These are phyloP conservation scores for Drosophila arawakana DNA, from an alignment of 1,140 invertebrate species.

Conservation along the genomic window DNA sequence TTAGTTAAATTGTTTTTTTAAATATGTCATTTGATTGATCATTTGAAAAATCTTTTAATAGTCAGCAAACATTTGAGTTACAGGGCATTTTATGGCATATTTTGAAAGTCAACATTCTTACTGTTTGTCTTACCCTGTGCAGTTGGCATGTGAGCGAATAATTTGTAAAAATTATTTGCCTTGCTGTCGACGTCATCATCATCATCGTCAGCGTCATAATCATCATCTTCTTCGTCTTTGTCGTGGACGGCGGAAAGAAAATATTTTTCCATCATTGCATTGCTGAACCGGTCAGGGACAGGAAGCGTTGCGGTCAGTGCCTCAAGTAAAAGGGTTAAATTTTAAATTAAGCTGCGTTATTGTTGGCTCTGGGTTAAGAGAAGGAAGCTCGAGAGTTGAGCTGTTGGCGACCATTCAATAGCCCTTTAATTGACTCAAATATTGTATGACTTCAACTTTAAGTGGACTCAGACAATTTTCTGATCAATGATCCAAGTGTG, in stretches of 20 bases:
- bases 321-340: conserved; percentile 77
- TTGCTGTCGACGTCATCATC: conserved; percentile 57
- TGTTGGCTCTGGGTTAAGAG: conserved; percentile 23
- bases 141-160: conserved; percentile 80
- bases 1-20: too few relatives aligned
- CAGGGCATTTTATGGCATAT: background rate
- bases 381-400: background rate
- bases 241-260: conserved; percentile 51
- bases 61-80: background rate
- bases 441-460: conserved; percentile 49
- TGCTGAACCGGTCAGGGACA: conserved; percentile 54
- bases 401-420: conserved; percentile 24
- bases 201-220: background rate
- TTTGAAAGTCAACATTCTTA: background rate
- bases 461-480: conserved; percentile 70
- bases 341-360: conserved; percentile 73
- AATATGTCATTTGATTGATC: too few relatives aligned
- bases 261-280: conserved; percentile 73
- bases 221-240: background rate
- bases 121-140: conserved; percentile 65
- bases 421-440: conserved; percentile 71
- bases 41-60: too few relatives aligned
- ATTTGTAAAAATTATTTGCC: conserved; percentile 81
- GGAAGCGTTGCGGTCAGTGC: conserved; percentile 73
- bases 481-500: conserved; percentile 50